phyloP scores from a whole-genome alignment of 2,888 invertebrate species.

The Caenorhabditis becei region DNA sequence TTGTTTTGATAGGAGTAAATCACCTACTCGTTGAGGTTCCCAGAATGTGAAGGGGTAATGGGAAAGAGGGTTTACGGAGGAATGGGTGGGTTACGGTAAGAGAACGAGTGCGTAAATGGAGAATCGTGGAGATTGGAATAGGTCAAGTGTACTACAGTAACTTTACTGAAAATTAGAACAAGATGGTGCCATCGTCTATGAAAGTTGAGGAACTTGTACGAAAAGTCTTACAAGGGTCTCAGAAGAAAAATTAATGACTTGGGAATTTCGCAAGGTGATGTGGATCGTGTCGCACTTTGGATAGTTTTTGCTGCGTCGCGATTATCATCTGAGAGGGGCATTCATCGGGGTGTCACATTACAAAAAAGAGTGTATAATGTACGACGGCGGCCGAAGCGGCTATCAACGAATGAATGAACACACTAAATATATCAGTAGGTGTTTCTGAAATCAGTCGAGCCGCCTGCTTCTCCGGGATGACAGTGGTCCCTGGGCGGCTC shows the following conservation, averaged over 20 bases:
- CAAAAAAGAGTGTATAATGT: conserved; percentile 54
- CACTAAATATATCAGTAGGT: conserved; percentile 54
- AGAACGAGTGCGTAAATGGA: no score
- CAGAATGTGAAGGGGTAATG: background rate
- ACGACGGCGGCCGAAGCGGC: conserved; percentile 35
- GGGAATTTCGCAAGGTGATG: no score
- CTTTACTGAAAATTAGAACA: no score
- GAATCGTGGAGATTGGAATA: no score
- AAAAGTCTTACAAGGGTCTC: no score
- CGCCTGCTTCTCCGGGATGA: conserved; percentile 26
- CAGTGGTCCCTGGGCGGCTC: conserved; percentile 15
- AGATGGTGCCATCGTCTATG: no score
- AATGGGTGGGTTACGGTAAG: no score
- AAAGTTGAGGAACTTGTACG: no score
- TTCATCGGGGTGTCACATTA: conserved; percentile 52
- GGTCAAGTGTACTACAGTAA: no score
- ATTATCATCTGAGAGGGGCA: conserved; percentile 17
- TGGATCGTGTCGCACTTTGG: background rate
- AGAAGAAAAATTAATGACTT: no score
- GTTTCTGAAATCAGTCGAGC: conserved; percentile 54
- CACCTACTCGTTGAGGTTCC: conserved; percentile 6
- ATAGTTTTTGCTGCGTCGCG: conserved; percentile 28
- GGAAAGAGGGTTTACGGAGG: no score
- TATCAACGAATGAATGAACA: conserved; percentile 53
- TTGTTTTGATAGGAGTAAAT: conserved; percentile 53